These are phyloP conservation scores for Aleiodes alternator DNA, from an alignment of 2,888 invertebrate genomes.

Conservation along the genomic window DNA sequence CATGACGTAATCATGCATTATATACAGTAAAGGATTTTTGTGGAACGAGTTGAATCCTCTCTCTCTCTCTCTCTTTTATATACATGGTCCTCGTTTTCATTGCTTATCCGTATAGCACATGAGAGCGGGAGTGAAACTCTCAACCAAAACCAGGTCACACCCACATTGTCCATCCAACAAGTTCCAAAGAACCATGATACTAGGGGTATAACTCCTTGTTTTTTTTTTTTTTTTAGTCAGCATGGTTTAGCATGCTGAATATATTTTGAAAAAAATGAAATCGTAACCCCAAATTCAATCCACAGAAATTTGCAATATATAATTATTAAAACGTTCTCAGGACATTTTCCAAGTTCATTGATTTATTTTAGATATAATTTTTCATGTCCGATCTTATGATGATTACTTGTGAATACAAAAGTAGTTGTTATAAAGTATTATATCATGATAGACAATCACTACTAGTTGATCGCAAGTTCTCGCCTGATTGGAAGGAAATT, in stretches of 20 bases:
- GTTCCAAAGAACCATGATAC: background rate
- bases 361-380: conserved; percentile 37
- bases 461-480: conserved; percentile 7
- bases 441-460: background rate
- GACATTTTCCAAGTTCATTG: conserved; percentile 23
- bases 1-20: conserved; percentile 68
- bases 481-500: conserved; percentile 45
- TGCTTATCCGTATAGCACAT: conserved; percentile 45
- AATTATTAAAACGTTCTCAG: background rate
- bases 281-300: no score
- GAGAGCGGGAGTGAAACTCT: conserved; percentile 74
- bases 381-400: background rate
- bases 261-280: background rate
- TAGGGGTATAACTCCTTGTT: conserved; percentile 45
- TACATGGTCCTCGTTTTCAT: conserved; percentile 62
- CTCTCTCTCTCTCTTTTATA: background rate
- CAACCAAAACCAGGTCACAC: conserved; percentile 74
- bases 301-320: no score
- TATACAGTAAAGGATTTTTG: conserved; percentile 73
- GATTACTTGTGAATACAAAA: conserved; percentile 25
- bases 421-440: conserved; percentile 8
- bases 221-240: conserved; percentile 37
- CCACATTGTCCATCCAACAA: conserved; percentile 67
- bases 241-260: conserved; percentile 39
- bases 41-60: conserved; percentile 71